A percentile compares a stretch with the other conserved stretches of the same genome.
These are phyloP conservation scores for Mesorhabditis belari DNA, from an alignment of 2,888 invertebrate genomes.

Conservation along the genomic window DNA sequence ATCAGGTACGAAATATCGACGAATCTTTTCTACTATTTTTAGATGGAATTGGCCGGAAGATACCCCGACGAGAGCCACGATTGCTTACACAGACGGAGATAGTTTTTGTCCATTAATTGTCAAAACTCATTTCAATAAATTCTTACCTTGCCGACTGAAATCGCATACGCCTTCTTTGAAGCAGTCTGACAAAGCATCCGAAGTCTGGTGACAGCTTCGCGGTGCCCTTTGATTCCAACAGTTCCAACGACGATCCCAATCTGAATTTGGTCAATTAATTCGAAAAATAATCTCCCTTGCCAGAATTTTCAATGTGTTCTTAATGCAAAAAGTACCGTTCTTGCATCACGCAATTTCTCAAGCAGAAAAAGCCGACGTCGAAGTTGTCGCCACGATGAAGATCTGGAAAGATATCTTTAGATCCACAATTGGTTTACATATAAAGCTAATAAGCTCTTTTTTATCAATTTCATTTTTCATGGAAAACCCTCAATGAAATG, in stretches of 20 bases:
- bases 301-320: neutral
- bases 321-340: slow-evolving; percentile 74
- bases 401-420: slow-evolving; percentile 29
- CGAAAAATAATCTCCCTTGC: neutral
- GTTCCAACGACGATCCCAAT: slow-evolving; percentile 81
- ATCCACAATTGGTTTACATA: no score
- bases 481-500: no score
- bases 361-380: slow-evolving; percentile 75
- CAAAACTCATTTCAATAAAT: neutral
- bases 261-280: neutral
- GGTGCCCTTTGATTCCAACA: slow-evolving; percentile 68
- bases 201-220: slow-evolving; percentile 44
- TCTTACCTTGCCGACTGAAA: slow-evolving; percentile 77
- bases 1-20: neutral
- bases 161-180: slow-evolving; percentile 79
- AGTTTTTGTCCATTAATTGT: neutral
- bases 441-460: no score
- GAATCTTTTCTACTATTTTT: neutral
- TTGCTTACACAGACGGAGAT: neutral
- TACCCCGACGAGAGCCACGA: neutral
- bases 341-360: slow-evolving; percentile 84
- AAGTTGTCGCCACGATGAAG: slow-evolving; percentile 56
- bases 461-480: no score
- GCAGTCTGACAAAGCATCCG: slow-evolving; percentile 64
- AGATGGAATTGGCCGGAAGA: neutral